phyloP scores from a whole-genome alignment of 2,888 invertebrate genomes.

The Archips xylosteana region DNA sequence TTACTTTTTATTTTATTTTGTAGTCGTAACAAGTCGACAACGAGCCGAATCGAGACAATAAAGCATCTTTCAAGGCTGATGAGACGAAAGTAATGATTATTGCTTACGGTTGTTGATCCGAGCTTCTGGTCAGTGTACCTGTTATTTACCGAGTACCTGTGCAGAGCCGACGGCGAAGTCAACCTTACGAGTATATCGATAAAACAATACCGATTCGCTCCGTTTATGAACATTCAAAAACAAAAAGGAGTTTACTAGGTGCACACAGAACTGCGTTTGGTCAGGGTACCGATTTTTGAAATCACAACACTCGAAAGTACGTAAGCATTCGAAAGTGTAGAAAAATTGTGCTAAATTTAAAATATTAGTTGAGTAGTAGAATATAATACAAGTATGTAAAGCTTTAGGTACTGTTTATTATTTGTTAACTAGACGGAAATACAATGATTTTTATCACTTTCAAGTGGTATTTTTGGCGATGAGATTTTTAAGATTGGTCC shows the following conservation, averaged over 20 bases:
- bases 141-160: slow-evolving; percentile 60
- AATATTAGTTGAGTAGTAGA: too few species aligned
- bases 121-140: slow-evolving; percentile 64
- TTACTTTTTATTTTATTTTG: slow-evolving; percentile 72
- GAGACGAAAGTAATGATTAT: slow-evolving; percentile 80
- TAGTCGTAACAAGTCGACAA: slow-evolving; percentile 80
- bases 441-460: too few species aligned
- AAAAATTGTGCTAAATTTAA: too few species aligned
- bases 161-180: not conserved
- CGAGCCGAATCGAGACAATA: slow-evolving; percentile 81
- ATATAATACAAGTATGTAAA: too few species aligned
- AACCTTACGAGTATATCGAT: slow-evolving; percentile 12
- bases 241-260: not conserved
- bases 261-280: not conserved
- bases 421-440: too few species aligned
- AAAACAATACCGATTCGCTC: not conserved
- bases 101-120: slow-evolving; percentile 77
- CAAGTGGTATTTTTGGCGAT: too few species aligned
- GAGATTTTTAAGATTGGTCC: too few species aligned
- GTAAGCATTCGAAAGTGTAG: too few species aligned
- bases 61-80: slow-evolving; percentile 80
- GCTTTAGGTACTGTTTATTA: too few species aligned
- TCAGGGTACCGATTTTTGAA: too few species aligned
- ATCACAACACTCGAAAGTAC: too few species aligned
- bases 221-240: not conserved